Evolutionary conservation across 2,113 vertebrate species (phyloP), one percentile per base, ranked within the genome.

Genomic region (Mastomys natalensis): DNA sequence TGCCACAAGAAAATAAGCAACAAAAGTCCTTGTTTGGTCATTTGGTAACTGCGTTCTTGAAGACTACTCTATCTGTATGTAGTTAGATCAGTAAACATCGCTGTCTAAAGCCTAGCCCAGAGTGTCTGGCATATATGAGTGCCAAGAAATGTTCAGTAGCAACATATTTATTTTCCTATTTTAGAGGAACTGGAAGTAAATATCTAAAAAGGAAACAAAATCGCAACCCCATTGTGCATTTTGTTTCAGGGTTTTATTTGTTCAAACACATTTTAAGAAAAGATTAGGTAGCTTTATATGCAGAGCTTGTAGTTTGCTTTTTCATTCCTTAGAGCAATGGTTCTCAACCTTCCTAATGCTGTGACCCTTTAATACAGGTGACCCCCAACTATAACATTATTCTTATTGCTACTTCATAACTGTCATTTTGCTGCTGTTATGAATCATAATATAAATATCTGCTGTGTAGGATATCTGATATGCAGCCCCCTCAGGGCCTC

Each of bases 181-280:
- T 53, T 87, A 34, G 62, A 68, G 37, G 11, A 51, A 51, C 62
- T 34, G 62, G 31, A 37, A 51, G 51, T 87, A 64, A 64, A 64
- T 85, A 85, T 45, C 29, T 34, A 45, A 45, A 64, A 85, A 66
- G 40, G 9, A 64, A 85, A 45, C 34, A 66, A 34, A 89, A 64
- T 40, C 12, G 77, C 43, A 74, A 53, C 1, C 48, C 34, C 4
- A 89, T 66, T 43, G 24, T 68, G 48, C 22, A 45, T 31, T 88
- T 74, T 68, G 34, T 93, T 91, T 95, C 34, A 17, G 22, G 1
- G 19, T 60, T 78, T n/a, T 77, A 60, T 82, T 95, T 95, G 58
- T 60, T 43, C 13, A 87, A 72, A 90, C 34, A 7, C 82, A 3
- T 93, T 58, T 91, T 51, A 80, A 53, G 62, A 43, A 51, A 84